These are phyloP conservation scores for Alviniconcha marisindica DNA, from an alignment of 1,140 invertebrate genomes.

Conservation along the genomic window DNA sequence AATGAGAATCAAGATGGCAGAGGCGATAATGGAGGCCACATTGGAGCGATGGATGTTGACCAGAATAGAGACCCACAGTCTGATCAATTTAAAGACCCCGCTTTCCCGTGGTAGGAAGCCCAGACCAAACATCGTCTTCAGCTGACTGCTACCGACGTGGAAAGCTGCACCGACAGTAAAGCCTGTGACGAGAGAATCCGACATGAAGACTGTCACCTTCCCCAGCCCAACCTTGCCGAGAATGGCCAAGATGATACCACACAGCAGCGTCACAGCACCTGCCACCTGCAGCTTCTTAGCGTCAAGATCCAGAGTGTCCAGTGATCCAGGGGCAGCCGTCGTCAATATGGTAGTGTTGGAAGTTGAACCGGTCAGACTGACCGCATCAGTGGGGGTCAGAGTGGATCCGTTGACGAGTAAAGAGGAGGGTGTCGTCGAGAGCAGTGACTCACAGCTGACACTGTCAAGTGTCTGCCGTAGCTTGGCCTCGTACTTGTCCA, in stretches of 20 bases:
- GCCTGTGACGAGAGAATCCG: slow-evolving; percentile 75
- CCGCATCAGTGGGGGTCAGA: no score
- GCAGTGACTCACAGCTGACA: background rate
- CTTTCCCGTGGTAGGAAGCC: slow-evolving; percentile 18
- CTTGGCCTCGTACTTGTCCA: slow-evolving; percentile 61
- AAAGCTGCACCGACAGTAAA: slow-evolving; percentile 76
- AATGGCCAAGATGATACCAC: slow-evolving; percentile 59
- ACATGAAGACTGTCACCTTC: slow-evolving; percentile 73
- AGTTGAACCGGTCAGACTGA: no score
- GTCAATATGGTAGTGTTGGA: background rate
- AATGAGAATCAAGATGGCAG: slow-evolving; percentile 65
- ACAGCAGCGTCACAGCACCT: slow-evolving; percentile 37
- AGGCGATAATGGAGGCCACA: slow-evolving; percentile 62
- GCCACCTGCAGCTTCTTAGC: slow-evolving; percentile 40
- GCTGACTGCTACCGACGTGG: slow-evolving; percentile 76
- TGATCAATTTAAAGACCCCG: slow-evolving; percentile 26
- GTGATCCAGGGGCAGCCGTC: background rate
- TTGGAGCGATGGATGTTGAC: slow-evolving; percentile 67
- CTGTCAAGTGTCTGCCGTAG: background rate
- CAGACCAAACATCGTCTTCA: slow-evolving; percentile 74
- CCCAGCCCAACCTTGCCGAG: slow-evolving; percentile 75
- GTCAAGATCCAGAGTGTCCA: background rate
- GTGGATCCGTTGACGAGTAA: background rate
- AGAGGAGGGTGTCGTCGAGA: background rate
- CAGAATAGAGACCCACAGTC: slow-evolving; percentile 62